These are phyloP conservation scores for Balaeniceps rex DNA, from an alignment of 2,113 vertebrate species.

Conservation along the genomic window DNA sequence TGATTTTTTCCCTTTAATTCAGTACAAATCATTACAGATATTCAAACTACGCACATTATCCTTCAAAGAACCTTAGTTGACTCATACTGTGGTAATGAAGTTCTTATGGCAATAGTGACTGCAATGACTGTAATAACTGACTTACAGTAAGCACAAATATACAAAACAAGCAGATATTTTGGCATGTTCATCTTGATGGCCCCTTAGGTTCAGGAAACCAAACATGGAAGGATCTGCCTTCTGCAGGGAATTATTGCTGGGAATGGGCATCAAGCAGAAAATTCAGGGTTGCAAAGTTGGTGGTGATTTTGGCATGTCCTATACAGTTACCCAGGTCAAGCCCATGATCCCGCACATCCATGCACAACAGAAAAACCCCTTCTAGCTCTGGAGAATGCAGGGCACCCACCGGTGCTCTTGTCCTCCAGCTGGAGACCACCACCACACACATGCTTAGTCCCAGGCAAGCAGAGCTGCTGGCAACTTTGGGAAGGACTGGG, in stretches of 20 bases:
- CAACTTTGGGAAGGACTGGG: neutral
- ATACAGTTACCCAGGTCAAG: neutral
- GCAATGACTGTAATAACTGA: neutral
- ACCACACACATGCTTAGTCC: neutral
- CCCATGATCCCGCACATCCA: neutral
- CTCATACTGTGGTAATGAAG: neutral
- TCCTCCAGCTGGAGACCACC: neutral
- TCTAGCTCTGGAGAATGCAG: neutral
- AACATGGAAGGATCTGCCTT: neutral
- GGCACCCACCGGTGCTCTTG: neutral
- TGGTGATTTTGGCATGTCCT: neutral
- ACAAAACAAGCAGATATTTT: neutral
- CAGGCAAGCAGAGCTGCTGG: neutral
- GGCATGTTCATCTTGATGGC: neutral
- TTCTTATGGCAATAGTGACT: neutral
- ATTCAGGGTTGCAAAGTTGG: neutral
- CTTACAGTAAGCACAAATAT: neutral
- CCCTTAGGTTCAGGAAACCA: neutral
- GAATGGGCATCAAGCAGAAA: neutral
- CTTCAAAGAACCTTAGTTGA: neutral
- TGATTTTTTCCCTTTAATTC: neutral
- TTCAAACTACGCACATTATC: neutral
- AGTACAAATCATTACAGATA: neutral
- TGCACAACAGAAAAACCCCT: neutral
- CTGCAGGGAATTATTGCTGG: neutral